Conservation (phyloP, 2,888 invertebrate species). For the Molorchus minor region DNA sequence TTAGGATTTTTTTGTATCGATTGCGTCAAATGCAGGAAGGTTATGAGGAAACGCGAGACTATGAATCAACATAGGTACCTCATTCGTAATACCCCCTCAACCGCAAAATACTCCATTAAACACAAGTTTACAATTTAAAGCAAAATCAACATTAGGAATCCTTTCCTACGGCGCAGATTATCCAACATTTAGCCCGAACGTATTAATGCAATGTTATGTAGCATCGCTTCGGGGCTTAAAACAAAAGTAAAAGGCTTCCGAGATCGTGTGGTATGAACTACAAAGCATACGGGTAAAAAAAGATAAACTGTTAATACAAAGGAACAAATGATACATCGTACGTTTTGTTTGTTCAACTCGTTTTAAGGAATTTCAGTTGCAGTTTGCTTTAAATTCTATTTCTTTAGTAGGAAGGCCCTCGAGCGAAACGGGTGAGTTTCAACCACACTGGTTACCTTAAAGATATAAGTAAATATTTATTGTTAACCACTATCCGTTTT, state of each 20-base stretch:
- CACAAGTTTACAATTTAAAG: constrained; percentile 18
- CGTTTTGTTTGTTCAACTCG: constrained; percentile 13
- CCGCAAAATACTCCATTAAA: constrained; percentile 7
- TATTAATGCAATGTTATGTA: background rate
- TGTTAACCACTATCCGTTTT: no score
- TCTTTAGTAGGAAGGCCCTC: constrained; percentile 40
- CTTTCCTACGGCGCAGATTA: constrained; percentile 14
- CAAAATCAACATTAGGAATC: constrained; percentile 16
- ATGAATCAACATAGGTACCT: no score
- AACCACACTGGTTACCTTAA: no score
- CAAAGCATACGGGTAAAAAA: constrained; percentile 18
- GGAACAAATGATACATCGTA: constrained; percentile 23
- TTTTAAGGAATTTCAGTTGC: constrained; percentile 22
- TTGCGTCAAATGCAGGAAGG: no score
- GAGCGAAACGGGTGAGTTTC: constrained; percentile 42
- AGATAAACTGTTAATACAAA: constrained; percentile 14
- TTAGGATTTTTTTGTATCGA: no score
- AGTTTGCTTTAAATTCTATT: constrained; percentile 1
- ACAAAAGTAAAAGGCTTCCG: constrained; percentile 19
- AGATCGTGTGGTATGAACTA: constrained; percentile 13
- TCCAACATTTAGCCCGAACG: constrained; percentile 6
- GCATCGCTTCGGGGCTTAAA: constrained; percentile 11
- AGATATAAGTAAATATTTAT: no score
- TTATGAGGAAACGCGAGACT: no score
- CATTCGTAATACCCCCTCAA: background rate